Base-by-base conservation (phyloP, 1,140 invertebrate species). In the Gyrodactylus salaris region DNA sequence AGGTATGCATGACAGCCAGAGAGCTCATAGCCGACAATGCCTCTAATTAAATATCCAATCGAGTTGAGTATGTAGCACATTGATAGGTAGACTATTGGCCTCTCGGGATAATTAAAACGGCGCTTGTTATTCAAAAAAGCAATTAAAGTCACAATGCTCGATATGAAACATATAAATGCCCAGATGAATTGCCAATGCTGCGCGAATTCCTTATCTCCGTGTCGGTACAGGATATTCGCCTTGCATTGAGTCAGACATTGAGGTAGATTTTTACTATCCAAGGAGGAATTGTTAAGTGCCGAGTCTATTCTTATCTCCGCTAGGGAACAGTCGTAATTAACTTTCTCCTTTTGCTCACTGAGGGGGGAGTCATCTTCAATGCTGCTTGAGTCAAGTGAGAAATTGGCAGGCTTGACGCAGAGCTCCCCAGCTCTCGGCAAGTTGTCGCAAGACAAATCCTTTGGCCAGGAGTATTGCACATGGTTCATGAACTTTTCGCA, bases 61-160 rank as follows among this genome's bases (percentile, higher is more conserved):
- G 90, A 88, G 26, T 96, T 89, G 84, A 95, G 88, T 69, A 93
- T 83, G 80, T 95, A 96, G 79, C 94, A 98, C 21, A 95, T 85
- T 22, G 91, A 90, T 74, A 99, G 82, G 80, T 94, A 96, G 76
- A 98, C 92, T 75, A 99, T 96, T 0, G 93, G 91, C 75, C 93
- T 83, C 80, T 97, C 93, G 0, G 95, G 95, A 83, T 96, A 98
- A 26, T 88, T 85, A 81, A 98, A 89, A 90, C 78, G 90, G 22
- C 85, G 84, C 0, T 87, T 86, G 74, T 85, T 82, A 20, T 87
- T 79, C 25, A 82, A 74, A 76, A 80, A 81, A 0, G 81, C 80
- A 16, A 81, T 74, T 1, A 82, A 76, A 1, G 81, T 80, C 73
- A 82, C 78, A 0, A 79, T 70, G 0, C 79, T 81, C 22, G 79